A percentile compares a stretch with the other conserved stretches of the same genome.
phyloP scores from a whole-genome alignment of 2,113 vertebrate species.

The Nettapus auritus region DNA sequence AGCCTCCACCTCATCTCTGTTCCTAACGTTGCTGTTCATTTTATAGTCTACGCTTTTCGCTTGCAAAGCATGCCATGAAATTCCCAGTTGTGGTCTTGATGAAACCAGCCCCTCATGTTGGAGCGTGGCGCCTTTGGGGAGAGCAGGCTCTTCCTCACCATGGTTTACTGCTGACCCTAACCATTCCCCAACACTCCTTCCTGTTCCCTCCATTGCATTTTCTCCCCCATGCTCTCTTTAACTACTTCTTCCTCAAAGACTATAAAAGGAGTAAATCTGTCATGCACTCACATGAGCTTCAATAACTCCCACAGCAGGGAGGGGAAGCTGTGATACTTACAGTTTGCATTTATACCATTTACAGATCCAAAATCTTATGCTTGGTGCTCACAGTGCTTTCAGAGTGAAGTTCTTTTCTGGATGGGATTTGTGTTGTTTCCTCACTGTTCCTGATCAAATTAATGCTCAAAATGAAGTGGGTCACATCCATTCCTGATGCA shows the following conservation, averaged over 20 bases:
- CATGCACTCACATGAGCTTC: neutral
- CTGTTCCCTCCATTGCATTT: neutral
- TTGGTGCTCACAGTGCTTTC: neutral
- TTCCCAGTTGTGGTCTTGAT: neutral
- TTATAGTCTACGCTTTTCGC: neutral
- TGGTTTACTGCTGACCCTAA: neutral
- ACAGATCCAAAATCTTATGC: neutral
- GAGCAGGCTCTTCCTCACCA: neutral
- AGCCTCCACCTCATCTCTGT: neutral
- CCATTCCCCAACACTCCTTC: neutral
- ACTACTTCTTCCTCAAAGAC: neutral
- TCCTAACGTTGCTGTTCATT: neutral
- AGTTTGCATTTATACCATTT: conserved; percentile 10
- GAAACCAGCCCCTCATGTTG: neutral
- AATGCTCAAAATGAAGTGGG: neutral
- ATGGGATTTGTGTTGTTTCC: neutral
- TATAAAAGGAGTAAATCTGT: neutral
- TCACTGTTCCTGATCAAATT: neutral
- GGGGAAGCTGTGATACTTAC: neutral
- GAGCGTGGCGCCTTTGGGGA: neutral
- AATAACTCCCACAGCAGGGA: neutral
- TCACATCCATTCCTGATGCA: neutral
- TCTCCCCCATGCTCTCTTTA: neutral
- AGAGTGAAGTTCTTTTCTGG: neutral
- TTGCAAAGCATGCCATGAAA: neutral